These are phyloP conservation scores for Gryllus bimaculatus DNA, from an alignment of 1,140 invertebrate genomes.

Conservation along the genomic window DNA sequence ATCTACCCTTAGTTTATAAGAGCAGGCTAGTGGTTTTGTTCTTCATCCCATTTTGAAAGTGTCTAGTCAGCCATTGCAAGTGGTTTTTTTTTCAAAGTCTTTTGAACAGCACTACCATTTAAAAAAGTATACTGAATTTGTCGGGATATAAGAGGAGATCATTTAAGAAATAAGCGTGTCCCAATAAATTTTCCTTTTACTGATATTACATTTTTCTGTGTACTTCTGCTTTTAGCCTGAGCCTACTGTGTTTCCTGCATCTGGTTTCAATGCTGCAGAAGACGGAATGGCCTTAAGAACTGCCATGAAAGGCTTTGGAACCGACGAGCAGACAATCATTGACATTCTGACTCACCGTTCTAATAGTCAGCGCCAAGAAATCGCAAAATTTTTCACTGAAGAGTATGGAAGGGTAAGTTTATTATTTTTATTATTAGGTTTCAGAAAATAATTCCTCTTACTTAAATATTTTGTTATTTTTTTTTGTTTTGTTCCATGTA, in stretches of 20 bases:
- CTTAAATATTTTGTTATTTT: background rate
- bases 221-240: constrained; percentile 32
- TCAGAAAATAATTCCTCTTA: background rate
- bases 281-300: constrained; percentile 57
- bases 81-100: no score
- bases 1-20: no score
- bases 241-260: constrained; percentile 48
- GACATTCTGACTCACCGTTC: constrained; percentile 55
- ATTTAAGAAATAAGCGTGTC: no score
- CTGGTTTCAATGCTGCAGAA: constrained; percentile 50
- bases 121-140: no score
- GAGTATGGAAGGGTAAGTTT: constrained; percentile 61
- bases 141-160: no score
- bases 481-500: background rate
- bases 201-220: background rate
- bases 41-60: no score
- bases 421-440: constrained; percentile 11
- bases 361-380: constrained; percentile 56
- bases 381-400: constrained; percentile 53
- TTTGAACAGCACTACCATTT: no score
- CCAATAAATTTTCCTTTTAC: background rate
- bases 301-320: constrained; percentile 69
- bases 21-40: no score
- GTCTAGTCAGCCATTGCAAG: no score
- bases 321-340: constrained; percentile 66